Percentiles rank a stretch among this genome's conserved stretches.
Conservation (phyloP, 2,797 vertebrate species). For the Rhynchonycteris naso region DNA sequence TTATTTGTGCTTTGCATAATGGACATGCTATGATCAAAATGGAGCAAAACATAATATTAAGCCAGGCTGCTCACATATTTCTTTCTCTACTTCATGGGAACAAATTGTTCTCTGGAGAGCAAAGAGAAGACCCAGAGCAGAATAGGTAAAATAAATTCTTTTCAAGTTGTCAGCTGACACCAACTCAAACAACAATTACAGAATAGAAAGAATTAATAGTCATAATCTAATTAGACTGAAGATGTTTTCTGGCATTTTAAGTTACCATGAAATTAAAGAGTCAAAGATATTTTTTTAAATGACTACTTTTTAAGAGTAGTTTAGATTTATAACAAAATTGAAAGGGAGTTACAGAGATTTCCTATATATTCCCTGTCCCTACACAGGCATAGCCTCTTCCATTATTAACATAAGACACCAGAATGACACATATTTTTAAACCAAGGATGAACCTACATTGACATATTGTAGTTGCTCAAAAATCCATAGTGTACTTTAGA, state of each 20-base stretch:
- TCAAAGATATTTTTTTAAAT: background rate
- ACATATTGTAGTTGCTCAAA: background rate
- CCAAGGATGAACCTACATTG: background rate
- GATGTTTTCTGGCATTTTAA: background rate
- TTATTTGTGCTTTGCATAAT: constrained; percentile 36
- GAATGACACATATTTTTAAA: background rate
- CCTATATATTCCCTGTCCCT: background rate
- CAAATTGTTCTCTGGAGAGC: constrained; percentile 19
- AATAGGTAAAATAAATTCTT: background rate
- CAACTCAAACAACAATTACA: background rate
- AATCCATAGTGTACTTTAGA: background rate
- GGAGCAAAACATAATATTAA: background rate
- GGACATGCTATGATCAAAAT: background rate
- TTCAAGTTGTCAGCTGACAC: background rate
- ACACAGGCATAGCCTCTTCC: background rate
- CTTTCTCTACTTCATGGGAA: background rate
- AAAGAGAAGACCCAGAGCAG: background rate
- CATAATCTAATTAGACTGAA: background rate
- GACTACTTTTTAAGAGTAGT: background rate
- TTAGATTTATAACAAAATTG: background rate
- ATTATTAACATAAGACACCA: background rate
- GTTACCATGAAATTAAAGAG: background rate
- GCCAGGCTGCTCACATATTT: background rate
- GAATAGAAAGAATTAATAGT: background rate
- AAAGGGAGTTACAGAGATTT: background rate